Conservation (phyloP, 2,888 invertebrate species). For the Acleris emargana region DNA sequence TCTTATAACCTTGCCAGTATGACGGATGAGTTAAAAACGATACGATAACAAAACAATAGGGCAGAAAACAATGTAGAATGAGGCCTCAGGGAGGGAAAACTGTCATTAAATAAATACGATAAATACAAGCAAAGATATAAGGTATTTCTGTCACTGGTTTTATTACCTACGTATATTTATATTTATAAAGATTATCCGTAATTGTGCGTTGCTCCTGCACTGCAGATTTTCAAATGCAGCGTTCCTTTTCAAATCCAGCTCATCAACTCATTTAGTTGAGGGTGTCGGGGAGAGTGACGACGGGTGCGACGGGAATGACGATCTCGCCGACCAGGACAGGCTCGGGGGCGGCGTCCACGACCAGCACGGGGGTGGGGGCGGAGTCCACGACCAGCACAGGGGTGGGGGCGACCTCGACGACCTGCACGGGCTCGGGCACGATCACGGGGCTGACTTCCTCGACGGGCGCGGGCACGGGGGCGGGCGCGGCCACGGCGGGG, state of each 20-base stretch:
- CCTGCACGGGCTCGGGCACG: no score
- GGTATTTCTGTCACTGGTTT: constrained; percentile 15
- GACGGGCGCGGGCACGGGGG: constrained; percentile 14
- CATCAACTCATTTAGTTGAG: constrained; percentile 48
- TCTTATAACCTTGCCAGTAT: no score
- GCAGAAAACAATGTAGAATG: no score
- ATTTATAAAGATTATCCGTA: constrained; percentile 12
- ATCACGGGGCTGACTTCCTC: constrained; percentile 9
- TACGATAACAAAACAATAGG: no score
- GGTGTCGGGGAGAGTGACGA: constrained; percentile 51
- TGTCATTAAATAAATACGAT: neutral
- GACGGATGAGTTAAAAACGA: no score
- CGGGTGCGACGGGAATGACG: constrained; percentile 50
- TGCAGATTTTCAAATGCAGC: constrained; percentile 3
- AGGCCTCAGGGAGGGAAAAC: no score
- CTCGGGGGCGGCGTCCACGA: constrained; percentile 31
- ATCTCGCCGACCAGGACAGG: constrained; percentile 42
- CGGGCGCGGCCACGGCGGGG: constrained; percentile 21
- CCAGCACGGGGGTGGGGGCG: constrained; percentile 9
- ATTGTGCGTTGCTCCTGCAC: neutral
- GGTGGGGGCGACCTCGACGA: constrained; percentile 12
- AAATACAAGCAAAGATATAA: constrained; percentile 1
- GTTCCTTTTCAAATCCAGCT: constrained; percentile 15
- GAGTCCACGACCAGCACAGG: constrained; percentile 10
- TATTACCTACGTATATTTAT: constrained; percentile 1